Evolutionary conservation across 2,113 vertebrate species (phyloP), one percentile per base, ranked within the genome.

Genomic region (Neogale vison): DNA sequence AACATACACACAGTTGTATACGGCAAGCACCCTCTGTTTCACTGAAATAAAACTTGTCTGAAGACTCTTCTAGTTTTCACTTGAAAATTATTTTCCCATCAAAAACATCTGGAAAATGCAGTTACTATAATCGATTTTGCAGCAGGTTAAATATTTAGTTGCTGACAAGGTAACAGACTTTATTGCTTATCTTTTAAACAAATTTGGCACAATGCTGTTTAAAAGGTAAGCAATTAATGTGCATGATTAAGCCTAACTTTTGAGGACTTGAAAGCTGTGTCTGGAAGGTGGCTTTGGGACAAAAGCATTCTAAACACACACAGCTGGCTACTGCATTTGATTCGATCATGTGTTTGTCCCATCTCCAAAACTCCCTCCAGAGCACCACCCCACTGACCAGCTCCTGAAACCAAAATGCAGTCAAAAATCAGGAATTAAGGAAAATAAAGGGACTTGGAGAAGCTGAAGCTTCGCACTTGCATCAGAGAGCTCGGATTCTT

Each of bases 81-180:
- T 97, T 93, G 36, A 85, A 91, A 97, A 93, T 50, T 90, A 74
- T 14, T 87, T 94, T 97, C 36, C 63, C 59, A 92, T 83, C 45
- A 94, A 98, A 98, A 57, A 52, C 57, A 69, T 92, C 69, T 95
- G 89, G 85, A 93, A 95, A 96, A 93, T 82, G 69, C 17, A 15
- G 47, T 79, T 93, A 69, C 47, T 52, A 45, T 81, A 83, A 96
- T 96, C 74, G 76, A 67, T 85, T 91, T 90, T 71, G 52, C 93
- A 93, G 86, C 57, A 77, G 69, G n/a, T 84, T 80, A 90, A 93
- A 92, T 91, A 92, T 92, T 96, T 96, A 89, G 83, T 89, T 92
- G 87, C 87, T 89, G 82, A 95, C 83, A 86, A 93, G 39, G 71
- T 74, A 76, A 96, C 77, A 85, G 55, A 76, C 71, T 97, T 91